Evolutionary conservation across 2,113 vertebrate species (phyloP).

Genomic region (Hyaena hyaena): DNA sequence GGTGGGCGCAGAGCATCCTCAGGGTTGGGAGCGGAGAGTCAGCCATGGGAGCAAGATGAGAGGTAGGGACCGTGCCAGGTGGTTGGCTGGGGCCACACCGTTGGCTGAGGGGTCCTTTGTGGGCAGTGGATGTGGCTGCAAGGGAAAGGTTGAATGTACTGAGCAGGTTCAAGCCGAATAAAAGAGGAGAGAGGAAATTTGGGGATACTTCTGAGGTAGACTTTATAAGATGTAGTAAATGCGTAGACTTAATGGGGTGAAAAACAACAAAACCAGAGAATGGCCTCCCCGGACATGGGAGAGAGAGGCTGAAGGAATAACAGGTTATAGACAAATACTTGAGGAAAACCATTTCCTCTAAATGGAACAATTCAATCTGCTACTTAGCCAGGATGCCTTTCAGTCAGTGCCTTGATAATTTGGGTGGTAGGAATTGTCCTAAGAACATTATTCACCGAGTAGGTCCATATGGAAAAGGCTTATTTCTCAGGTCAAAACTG

Average conservation of each 20-base stretch:
- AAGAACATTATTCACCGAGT: not conserved
- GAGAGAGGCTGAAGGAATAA: not conserved
- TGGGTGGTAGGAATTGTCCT: not conserved
- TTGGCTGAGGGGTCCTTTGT: not conserved
- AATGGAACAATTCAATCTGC: not conserved
- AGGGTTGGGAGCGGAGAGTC: not conserved
- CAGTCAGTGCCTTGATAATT: not conserved
- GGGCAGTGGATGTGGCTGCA: rapidly evolving
- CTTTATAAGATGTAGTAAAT: not conserved
- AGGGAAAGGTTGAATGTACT: not conserved
- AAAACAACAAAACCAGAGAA: not conserved
- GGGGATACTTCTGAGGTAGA: not conserved
- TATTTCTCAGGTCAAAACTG: not conserved
- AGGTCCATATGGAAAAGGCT: not conserved
- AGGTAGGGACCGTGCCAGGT: no score
- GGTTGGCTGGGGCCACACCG: not conserved
- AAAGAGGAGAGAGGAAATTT: not conserved
- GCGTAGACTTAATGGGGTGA: not conserved
- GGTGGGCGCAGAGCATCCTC: not conserved
- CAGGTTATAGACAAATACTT: not conserved
- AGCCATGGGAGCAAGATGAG: not conserved
- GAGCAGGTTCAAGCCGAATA: not conserved
- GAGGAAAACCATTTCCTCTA: not conserved
- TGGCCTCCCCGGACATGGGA: not conserved
- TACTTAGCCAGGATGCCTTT: not conserved